These are phyloP conservation scores for Neolamprologus tretocephalus DNA, from an alignment of 2,113 vertebrate genomes.

Conservation along the genomic window DNA sequence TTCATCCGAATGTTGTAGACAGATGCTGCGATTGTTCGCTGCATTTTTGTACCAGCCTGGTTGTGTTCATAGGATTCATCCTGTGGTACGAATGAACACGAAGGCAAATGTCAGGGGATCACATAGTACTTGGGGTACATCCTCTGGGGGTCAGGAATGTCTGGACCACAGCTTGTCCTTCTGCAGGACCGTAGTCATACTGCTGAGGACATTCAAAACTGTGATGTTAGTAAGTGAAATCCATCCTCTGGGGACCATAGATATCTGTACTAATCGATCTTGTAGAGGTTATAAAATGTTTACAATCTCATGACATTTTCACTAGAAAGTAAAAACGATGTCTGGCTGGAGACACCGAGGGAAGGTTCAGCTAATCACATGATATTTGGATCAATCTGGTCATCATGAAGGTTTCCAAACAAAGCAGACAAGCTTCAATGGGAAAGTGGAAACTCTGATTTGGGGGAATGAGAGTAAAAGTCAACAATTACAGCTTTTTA, in stretches of 20 bases:
- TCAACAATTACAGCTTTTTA: background rate
- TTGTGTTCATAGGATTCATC: background rate
- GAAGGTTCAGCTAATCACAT: background rate
- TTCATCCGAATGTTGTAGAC: accelerated
- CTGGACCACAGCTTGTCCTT: accelerated
- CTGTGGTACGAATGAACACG: accelerated
- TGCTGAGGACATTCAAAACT: accelerated
- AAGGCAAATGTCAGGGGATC: background rate
- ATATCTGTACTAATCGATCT: accelerated
- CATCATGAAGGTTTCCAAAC: background rate
- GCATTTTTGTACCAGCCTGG: background rate
- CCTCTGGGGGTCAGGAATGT: background rate
- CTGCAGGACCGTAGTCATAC: background rate
- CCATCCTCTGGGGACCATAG: accelerated
- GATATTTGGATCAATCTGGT: background rate
- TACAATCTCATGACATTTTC: accelerated
- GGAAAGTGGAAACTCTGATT: background rate
- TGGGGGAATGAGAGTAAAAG: background rate
- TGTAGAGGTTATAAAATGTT: background rate
- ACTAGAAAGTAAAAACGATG: accelerated
- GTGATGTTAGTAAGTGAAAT: accelerated
- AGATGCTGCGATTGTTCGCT: background rate
- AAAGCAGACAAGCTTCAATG: background rate
- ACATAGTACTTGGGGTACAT: accelerated
- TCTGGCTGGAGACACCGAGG: accelerated